Conservation (phyloP, 2,888 invertebrate genomes). For the Cecidostiba fungosa region DNA sequence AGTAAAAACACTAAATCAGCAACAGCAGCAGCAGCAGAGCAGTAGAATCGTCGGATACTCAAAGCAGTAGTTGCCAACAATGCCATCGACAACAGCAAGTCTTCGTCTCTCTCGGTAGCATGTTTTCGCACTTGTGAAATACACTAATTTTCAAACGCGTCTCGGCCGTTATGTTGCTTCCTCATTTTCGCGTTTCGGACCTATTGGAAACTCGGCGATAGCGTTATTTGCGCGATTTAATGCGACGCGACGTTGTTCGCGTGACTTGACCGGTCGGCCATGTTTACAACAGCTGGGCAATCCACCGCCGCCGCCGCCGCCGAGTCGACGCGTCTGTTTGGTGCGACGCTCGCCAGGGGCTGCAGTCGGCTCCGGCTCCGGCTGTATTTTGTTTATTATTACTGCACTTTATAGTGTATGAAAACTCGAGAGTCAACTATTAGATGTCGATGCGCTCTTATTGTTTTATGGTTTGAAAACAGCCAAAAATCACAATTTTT, state of each 20-base stretch:
- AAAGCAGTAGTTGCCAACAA: neutral
- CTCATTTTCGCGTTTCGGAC: neutral
- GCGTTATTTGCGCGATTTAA: neutral
- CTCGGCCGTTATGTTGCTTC: neutral
- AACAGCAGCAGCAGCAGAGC: neutral
- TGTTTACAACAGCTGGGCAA: conserved; percentile 55
- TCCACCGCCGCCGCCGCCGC: neutral
- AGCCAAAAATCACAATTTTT: too few species aligned
- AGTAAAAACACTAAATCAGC: too few species aligned
- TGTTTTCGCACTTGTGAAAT: conserved; percentile 12
- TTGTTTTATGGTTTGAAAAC: too few species aligned
- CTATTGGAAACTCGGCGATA: neutral
- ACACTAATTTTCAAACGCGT: neutral
- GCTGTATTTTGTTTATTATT: neutral
- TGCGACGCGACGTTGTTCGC: neutral
- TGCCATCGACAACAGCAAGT: conserved; percentile 8
- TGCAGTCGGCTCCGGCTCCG: too few species aligned
- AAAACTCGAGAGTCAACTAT: neutral
- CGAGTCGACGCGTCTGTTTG: conserved; percentile 20
- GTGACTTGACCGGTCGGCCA: conserved; percentile 58
- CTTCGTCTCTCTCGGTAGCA: conserved; percentile 13
- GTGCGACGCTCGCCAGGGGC: conserved; percentile 22
- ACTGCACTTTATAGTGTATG: too few species aligned
- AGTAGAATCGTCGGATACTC: neutral
- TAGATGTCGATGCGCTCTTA: too few species aligned